Conservation (phyloP, 2,888 invertebrate genomes). For the Spodoptera exigua region DNA sequence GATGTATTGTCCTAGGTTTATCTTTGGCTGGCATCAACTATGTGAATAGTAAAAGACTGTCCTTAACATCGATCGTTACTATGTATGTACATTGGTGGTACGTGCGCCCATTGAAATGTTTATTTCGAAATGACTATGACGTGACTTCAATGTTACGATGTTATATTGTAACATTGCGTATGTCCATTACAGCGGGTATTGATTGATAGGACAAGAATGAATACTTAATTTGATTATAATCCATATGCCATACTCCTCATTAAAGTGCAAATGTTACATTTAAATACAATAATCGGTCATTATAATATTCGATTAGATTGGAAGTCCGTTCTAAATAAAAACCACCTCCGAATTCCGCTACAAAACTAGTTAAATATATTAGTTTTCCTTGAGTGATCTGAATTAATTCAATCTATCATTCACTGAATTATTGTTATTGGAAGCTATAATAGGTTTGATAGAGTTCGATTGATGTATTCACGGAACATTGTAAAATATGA, state of each 20-base stretch:
- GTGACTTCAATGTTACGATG: conserved; percentile 34
- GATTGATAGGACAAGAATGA: conserved; percentile 19
- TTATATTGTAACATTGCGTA: conserved; percentile 14
- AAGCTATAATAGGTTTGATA: conserved; percentile 16
- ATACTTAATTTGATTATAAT: conserved; percentile 11
- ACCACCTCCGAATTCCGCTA: conserved; percentile 5
- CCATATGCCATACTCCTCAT: conserved; percentile 14
- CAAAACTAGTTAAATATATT: conserved; percentile 34
- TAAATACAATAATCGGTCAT: conserved; percentile 34
- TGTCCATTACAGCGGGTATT: conserved; percentile 1
- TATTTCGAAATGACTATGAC: conserved; percentile 24
- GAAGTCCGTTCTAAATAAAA: conserved; percentile 25
- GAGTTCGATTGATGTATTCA: neutral
- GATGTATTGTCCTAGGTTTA: conserved; percentile 50
- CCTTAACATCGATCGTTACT: conserved; percentile 51
- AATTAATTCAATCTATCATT: conserved; percentile 27
- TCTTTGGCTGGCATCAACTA: conserved; percentile 45
- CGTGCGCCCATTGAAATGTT: conserved; percentile 35
- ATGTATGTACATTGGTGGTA: neutral
- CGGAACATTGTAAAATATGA: conserved; percentile 16
- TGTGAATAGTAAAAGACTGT: conserved; percentile 51
- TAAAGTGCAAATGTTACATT: conserved; percentile 36
- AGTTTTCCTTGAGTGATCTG: conserved; percentile 32
- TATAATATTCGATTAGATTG: conserved; percentile 15
- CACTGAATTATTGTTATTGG: too few species aligned